Evolutionary conservation across 2,888 invertebrate genomes (phyloP).

Genomic region (Congeria kusceri): DNA sequence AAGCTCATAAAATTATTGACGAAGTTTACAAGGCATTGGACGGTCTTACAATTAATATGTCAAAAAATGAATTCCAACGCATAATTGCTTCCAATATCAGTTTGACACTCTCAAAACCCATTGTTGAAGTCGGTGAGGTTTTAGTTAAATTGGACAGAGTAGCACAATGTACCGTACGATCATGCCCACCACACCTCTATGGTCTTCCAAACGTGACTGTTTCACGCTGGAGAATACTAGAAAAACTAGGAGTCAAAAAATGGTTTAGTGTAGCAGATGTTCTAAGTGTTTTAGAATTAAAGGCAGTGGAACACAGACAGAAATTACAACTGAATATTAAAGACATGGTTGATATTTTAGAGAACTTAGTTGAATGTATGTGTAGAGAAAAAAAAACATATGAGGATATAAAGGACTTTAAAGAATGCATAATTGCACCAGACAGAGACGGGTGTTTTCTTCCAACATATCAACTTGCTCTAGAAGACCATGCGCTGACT

Average conservation of each 20-base stretch:
- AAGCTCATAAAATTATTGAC: not conserved
- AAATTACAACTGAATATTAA: not conserved
- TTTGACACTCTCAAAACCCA: not conserved
- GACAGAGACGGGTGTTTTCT: not conserved
- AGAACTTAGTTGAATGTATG: not conserved
- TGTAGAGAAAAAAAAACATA: not conserved
- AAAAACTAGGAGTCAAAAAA: constrained; percentile 2
- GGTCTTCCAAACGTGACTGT: not conserved
- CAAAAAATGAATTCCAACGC: not conserved
- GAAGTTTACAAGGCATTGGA: not conserved
- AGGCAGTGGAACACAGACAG: not conserved
- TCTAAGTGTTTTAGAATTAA: not conserved
- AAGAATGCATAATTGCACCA: constrained; percentile 1
- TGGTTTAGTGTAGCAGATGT: not conserved
- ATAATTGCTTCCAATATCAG: not conserved
- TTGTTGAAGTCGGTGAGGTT: not conserved
- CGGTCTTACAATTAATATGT: not conserved
- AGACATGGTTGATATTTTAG: not conserved
- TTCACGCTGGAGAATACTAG: not conserved
- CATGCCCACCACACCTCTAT: not conserved
- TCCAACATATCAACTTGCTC: constrained; percentile 2
- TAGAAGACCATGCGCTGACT: not conserved
- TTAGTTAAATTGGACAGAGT: not conserved
- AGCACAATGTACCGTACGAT: not conserved
- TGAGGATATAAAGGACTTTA: not conserved